phyloP scores from a whole-genome alignment of 2,113 vertebrate species.

The Paramormyrops kingsleyae region DNA sequence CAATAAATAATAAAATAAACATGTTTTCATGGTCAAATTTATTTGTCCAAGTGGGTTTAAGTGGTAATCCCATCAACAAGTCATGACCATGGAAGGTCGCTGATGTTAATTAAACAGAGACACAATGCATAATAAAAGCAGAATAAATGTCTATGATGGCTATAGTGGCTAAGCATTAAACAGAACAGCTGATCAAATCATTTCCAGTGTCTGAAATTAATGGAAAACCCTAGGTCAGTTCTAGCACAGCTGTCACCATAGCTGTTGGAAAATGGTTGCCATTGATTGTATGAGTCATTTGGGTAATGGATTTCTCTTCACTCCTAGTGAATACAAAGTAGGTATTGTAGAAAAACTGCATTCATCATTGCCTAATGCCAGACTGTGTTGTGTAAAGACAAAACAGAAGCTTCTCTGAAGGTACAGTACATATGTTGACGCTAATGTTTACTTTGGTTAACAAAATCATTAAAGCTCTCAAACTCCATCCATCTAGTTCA shows the following conservation, averaged over 20 bases:
- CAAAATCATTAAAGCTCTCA: not conserved
- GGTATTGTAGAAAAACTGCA: not conserved
- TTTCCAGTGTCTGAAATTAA: not conserved
- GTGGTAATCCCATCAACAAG: not conserved
- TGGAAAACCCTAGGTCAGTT: not conserved
- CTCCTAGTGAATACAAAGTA: not conserved
- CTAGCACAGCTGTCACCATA: not conserved
- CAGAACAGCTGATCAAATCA: not conserved
- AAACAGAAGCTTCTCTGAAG: not conserved
- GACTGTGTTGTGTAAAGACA: not conserved
- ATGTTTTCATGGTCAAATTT: not conserved
- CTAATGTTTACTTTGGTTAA: not conserved
- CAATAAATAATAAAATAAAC: not conserved
- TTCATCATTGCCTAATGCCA: not conserved
- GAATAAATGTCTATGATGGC: not conserved
- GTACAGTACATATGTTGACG: not conserved
- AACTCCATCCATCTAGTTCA: not conserved
- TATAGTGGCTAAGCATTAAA: not conserved
- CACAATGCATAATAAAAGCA: not conserved
- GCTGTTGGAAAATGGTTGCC: not conserved
- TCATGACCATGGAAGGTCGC: not conserved
- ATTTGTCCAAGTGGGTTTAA: not conserved
- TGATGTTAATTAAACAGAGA: not conserved
- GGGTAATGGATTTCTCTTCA: not conserved
- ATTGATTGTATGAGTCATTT: conserved; percentile 1